Conservation (phyloP, 1,140 invertebrate genomes). For the Coptotermes formosanus region DNA sequence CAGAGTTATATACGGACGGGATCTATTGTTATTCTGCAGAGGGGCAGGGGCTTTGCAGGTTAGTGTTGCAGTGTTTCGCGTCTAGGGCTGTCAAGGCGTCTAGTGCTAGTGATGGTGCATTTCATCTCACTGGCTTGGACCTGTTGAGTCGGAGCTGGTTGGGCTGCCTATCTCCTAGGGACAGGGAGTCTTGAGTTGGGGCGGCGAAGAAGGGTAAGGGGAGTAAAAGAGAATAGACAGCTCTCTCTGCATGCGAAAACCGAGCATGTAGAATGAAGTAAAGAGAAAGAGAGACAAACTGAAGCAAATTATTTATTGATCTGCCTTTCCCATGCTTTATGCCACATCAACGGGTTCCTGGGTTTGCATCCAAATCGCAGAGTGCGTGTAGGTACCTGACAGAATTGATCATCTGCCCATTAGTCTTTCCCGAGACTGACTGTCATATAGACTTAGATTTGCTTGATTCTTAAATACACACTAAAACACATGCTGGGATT, state of each 20-base stretch:
- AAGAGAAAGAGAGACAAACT: not conserved
- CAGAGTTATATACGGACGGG: not conserved
- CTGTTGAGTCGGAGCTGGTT: conserved; percentile 4
- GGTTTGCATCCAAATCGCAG: not conserved
- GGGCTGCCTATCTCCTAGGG: conserved; percentile 7
- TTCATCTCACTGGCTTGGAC: not conserved
- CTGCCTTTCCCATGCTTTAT: not conserved
- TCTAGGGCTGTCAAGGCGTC: not conserved
- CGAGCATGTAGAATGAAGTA: not conserved
- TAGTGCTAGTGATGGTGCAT: not conserved
- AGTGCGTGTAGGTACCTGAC: not conserved
- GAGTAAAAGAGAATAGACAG: not conserved
- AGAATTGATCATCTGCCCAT: no score
- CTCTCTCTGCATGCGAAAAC: not conserved
- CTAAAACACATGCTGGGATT: no score
- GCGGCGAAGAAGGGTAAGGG: not conserved
- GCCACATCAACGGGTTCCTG: not conserved
- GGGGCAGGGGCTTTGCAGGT: not conserved
- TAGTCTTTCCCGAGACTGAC: no score
- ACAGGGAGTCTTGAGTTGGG: not conserved
- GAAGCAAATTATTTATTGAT: not conserved
- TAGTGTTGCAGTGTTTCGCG: not conserved
- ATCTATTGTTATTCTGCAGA: not conserved
- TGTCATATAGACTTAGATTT: no score
- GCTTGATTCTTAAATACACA: no score